phyloP scores from a whole-genome alignment of 1,140 invertebrate genomes.

The Doryteuthis pealeii region DNA sequence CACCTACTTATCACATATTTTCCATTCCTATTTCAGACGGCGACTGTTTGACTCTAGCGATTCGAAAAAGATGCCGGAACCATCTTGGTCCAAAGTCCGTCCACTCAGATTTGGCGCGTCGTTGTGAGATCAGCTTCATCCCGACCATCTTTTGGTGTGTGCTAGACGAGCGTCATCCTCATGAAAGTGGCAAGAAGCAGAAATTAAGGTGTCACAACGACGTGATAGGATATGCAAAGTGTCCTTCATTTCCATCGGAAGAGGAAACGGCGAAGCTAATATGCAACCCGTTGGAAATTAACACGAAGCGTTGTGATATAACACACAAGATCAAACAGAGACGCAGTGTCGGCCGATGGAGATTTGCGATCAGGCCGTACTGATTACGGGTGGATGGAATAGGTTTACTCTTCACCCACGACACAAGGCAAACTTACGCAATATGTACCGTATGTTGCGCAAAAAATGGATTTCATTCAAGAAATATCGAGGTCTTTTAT shows the following conservation, averaged over 20 bases:
- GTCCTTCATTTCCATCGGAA: slow-evolving; percentile 56
- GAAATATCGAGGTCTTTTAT: slow-evolving; percentile 65
- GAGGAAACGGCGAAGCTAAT: slow-evolving; percentile 57
- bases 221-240: slow-evolving; percentile 53
- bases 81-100: slow-evolving; percentile 42
- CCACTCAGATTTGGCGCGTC: slow-evolving; percentile 47
- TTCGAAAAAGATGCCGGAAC: slow-evolving; percentile 58
- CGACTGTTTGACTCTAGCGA: slow-evolving; percentile 55
- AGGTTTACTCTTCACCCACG: slow-evolving; percentile 54
- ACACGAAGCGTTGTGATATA: slow-evolving; percentile 62
- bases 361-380: slow-evolving; percentile 65
- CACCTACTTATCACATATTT: too few relatives aligned
- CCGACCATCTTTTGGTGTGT: slow-evolving; percentile 49
- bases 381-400: slow-evolving; percentile 66
- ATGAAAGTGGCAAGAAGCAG: slow-evolving; percentile 1
- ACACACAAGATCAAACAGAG: slow-evolving; percentile 56
- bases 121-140: slow-evolving; percentile 63
- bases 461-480: slow-evolving; percentile 61
- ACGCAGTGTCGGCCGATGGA: slow-evolving; percentile 63
- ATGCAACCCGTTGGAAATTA: slow-evolving; percentile 63
- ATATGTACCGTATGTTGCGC: slow-evolving; percentile 61
- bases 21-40: slow-evolving; percentile 18
- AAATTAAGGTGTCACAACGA: slow-evolving; percentile 55
- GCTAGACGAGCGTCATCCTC: slow-evolving; percentile 20
- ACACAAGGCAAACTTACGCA: slow-evolving; percentile 54